Evolutionary conservation across 2,113 vertebrate species (phyloP), one percentile per base, ranked within the genome.

Genomic region (Coptodon rendalli): DNA sequence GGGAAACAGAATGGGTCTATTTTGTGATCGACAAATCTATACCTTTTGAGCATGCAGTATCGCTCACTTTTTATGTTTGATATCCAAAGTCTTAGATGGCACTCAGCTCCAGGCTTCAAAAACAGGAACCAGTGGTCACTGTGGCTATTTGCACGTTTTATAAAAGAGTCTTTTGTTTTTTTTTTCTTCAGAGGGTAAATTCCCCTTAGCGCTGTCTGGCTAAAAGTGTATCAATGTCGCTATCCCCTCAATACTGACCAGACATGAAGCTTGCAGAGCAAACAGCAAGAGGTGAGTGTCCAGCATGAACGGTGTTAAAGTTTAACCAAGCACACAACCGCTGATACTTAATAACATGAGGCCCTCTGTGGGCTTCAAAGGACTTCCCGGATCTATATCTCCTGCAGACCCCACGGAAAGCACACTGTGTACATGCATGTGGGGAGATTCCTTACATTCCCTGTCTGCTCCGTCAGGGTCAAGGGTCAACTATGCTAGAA

Each of bases 391-490:
- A 86, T 87, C 40, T 78, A 24, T 43, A 86, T 89, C 90, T 91
- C 59, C 85, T 84, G 90, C 88, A 94, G 90, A 92, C 88, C 84
- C 80, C 36, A 19, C 1, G 9, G 36, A 48, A 66, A 83, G 66
- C 83, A 81, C 29, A 80, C 84, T 85, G 59, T 53, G 80, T 90
- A 61, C 76, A 90, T 68, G 84, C 45, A 59, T 89, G 85, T 61
- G 87, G 82, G 90, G 80, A 89, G 90, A 96, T 95, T 96, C 94
- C 84, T 91, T 3, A 90, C 93, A 95, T 96, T 95, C 94, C 88
- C 48, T 9, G 54, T 87, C 78, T 86, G 83, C 81, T 83, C 80
- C 31, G 85, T 71, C 82, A 78, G 87, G 89, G 81, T 84, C 82
- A 94, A 80, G 83, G 93, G 93, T 94, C 89, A 94, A 93, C 88